Conservation (phyloP, 2,113 vertebrate species). For the Tonatia bakeri region DNA sequence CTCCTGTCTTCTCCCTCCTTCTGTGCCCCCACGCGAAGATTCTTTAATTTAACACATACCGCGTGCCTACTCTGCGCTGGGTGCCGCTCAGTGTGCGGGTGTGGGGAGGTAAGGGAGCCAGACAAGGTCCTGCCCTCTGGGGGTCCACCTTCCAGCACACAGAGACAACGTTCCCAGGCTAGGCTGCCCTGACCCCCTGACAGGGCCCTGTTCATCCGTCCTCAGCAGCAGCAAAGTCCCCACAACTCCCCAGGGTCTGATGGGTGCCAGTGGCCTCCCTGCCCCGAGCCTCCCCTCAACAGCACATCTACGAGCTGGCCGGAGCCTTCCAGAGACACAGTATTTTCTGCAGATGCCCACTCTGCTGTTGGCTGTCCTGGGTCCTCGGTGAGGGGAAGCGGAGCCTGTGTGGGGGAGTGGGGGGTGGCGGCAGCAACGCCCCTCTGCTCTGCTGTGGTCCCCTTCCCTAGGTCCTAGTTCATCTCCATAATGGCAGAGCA, state of each 20-base stretch:
- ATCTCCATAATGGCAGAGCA: background rate
- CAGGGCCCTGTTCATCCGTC: too few relatives aligned
- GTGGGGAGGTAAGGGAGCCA: background rate
- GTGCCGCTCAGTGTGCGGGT: background rate
- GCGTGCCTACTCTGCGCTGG: accelerated
- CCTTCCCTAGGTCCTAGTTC: background rate
- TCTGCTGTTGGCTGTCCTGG: accelerated
- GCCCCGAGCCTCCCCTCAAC: accelerated
- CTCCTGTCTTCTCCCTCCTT: background rate
- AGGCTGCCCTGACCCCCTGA: background rate
- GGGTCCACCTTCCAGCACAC: accelerated
- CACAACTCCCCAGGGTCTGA: background rate
- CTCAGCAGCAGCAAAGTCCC: background rate
- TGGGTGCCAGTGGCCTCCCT: background rate
- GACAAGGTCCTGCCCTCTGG: background rate
- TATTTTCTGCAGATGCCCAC: background rate
- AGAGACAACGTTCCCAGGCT: too few relatives aligned
- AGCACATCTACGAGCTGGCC: background rate
- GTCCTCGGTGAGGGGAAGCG: background rate
- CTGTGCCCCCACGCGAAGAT: background rate
- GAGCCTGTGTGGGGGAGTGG: background rate
- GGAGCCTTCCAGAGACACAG: background rate
- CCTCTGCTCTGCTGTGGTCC: background rate
- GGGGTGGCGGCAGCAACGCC: accelerated
- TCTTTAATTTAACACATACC: background rate